A percentile compares a stretch with the other conserved stretches of the same genome.
phyloP scores from a whole-genome alignment of 2,113 vertebrate species.

The Solea solea region DNA sequence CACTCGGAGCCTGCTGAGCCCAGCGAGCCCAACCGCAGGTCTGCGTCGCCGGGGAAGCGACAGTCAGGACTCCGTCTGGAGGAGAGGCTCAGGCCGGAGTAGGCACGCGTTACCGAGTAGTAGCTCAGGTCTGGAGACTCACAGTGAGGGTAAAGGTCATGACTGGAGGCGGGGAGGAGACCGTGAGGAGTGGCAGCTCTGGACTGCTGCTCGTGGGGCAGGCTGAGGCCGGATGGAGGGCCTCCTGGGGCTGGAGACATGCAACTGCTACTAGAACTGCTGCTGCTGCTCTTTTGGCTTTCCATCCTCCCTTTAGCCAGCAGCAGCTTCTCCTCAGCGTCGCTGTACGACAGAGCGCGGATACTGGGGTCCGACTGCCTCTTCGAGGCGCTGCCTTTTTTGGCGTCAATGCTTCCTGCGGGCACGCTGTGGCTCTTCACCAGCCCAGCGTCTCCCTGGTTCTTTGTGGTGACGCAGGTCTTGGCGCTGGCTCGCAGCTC shows the following conservation, averaged over 20 bases:
- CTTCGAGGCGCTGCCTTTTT: slow-evolving; percentile 86
- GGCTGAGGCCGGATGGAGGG: slow-evolving; percentile 83
- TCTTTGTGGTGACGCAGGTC: slow-evolving; percentile 86
- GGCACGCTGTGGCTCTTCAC: slow-evolving; percentile 98
- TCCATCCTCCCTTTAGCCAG: slow-evolving; percentile 90
- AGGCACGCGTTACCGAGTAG: slow-evolving; percentile 90
- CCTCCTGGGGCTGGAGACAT: slow-evolving; percentile 85
- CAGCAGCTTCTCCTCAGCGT: slow-evolving; percentile 94
- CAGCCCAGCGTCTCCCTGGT: slow-evolving; percentile 85
- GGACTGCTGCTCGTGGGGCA: slow-evolving; percentile 87
- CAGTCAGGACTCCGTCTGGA: slow-evolving; percentile 88
- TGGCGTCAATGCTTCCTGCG: slow-evolving; percentile 84
- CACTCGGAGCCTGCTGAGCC: slow-evolving; percentile 93
- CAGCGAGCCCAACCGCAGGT: slow-evolving; percentile 87
- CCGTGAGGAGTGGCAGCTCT: slow-evolving; percentile 79
- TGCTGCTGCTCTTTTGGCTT: slow-evolving; percentile 73
- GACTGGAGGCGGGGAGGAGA: slow-evolving; percentile 81
- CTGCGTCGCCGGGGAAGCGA: slow-evolving; percentile 87
- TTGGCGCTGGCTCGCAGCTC: slow-evolving; percentile 96
- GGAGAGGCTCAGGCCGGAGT: slow-evolving; percentile 87
- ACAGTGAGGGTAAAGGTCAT: slow-evolving; percentile 93
- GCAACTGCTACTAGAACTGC: slow-evolving; percentile 15
- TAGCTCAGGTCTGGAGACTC: slow-evolving; percentile 93
- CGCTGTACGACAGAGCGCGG: slow-evolving; percentile 90
- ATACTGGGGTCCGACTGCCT: slow-evolving; percentile 94